Evolutionary conservation across 2,797 vertebrate species (phyloP).

Genomic region (Bradypus variegatus): DNA sequence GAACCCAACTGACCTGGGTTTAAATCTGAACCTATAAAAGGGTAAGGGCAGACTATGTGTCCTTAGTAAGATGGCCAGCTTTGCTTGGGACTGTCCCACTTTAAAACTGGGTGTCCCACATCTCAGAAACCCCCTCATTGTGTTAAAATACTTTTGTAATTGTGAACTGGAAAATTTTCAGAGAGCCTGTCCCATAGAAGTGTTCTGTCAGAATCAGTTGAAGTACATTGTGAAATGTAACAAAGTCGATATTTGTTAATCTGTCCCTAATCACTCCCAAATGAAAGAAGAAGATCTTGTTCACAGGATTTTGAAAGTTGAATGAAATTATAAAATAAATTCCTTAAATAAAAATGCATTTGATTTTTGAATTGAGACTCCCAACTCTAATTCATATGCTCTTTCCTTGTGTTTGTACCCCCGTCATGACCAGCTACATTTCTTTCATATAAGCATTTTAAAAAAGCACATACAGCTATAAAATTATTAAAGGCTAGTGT

Average conservation of each 20-base stretch:
- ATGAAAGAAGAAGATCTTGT: conserved; percentile 16
- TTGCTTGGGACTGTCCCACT: not conserved
- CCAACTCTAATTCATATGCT: not conserved
- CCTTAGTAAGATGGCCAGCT: not conserved
- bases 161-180: not conserved
- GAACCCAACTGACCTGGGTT: not conserved
- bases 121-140: not conserved
- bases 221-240: not conserved
- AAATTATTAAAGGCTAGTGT: not conserved
- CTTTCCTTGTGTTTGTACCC: not conserved
- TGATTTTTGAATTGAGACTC: not conserved
- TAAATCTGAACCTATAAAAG: not conserved
- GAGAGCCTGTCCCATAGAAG: not conserved
- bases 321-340: conserved; percentile 1
- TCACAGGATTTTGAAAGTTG: conserved; percentile 24
- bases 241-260: not conserved
- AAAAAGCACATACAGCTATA: not conserved
- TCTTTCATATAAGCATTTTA: not conserved
- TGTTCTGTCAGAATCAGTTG: not conserved
- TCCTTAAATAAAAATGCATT: conserved; percentile 22
- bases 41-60: not conserved
- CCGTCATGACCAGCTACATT: not conserved
- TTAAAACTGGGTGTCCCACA: not conserved
- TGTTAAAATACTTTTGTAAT: not conserved
- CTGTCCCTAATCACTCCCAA: not conserved